Percentiles rank a stretch among this genome's conserved stretches.
These are phyloP conservation scores for Smutsia temminckii DNA, from an alignment of 2,797 vertebrate species.

Conservation along the genomic window DNA sequence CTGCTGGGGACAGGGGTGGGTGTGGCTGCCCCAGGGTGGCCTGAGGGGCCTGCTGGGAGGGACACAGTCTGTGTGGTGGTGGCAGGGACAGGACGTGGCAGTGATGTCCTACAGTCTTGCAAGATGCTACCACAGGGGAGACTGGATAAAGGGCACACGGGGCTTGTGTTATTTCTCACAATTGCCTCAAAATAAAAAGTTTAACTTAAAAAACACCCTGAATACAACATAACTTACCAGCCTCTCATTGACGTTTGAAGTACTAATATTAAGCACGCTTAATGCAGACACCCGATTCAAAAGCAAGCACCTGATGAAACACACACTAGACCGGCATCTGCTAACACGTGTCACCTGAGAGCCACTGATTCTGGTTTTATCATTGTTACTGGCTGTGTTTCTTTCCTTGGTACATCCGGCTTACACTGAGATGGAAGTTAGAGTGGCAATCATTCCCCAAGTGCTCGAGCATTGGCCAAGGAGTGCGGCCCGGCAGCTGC, in stretches of 20 bases:
- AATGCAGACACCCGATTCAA: not conserved
- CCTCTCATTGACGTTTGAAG: no score
- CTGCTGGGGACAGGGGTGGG: not conserved
- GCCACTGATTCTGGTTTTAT: rapidly evolving
- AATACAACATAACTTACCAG: no score
- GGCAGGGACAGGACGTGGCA: rapidly evolving
- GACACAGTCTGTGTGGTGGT: no score
- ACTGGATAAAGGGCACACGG: rapidly evolving
- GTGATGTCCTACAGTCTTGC: not conserved
- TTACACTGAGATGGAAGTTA: no score
- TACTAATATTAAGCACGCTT: not conserved
- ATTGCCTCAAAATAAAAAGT: not conserved
- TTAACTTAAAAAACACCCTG: not conserved
- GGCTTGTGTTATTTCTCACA: not conserved
- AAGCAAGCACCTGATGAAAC: not conserved
- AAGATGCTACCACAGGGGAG: not conserved
- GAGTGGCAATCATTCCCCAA: not conserved
- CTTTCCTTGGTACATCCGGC: not conserved
- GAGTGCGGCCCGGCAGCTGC: not conserved
- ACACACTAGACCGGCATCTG: not conserved
- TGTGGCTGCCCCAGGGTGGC: not conserved
- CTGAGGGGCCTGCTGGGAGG: not conserved
- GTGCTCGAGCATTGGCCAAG: not conserved
- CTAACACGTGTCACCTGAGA: rapidly evolving
- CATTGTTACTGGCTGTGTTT: not conserved